phyloP scores from a whole-genome alignment of 2,888 invertebrate genomes.

The Cheilosia scutellata region DNA sequence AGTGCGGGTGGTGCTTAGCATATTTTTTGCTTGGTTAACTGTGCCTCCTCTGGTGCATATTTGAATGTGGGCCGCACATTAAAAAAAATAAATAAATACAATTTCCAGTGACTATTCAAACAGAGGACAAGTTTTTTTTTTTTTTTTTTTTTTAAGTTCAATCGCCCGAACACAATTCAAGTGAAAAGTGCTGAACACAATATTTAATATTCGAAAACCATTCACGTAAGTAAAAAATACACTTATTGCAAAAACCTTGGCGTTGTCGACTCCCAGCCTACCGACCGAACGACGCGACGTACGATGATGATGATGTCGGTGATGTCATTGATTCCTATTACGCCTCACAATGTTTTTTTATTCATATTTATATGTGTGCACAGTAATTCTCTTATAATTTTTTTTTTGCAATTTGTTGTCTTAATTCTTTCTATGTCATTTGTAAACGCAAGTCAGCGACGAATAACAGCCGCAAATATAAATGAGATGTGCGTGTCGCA shows the following conservation, averaged over 20 bases:
- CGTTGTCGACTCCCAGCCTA: constrained; percentile 21
- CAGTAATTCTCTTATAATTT: constrained; percentile 40
- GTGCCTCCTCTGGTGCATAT: background rate
- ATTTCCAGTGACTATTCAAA: background rate
- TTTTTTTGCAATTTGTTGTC: constrained; percentile 31
- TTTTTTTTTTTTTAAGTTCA: constrained; percentile 35
- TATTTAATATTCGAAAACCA: constrained; percentile 59
- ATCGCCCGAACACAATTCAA: constrained; percentile 57
- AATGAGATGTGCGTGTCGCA: constrained; percentile 57
- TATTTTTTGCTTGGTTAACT: constrained; percentile 24
- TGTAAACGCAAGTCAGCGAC: constrained; percentile 43
- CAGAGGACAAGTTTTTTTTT: constrained; percentile 24
- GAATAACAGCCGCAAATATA: constrained; percentile 24
- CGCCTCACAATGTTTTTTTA: constrained; percentile 19
- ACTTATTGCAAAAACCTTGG: constrained; percentile 27
- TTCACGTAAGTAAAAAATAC: constrained; percentile 45
- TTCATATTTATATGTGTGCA: background rate
- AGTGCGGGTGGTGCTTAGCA: constrained; percentile 61
- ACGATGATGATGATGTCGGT: constrained; percentile 43
- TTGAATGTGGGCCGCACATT: constrained; percentile 26
- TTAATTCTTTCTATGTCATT: constrained; percentile 52
- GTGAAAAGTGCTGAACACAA: constrained; percentile 9
- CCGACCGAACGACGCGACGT: constrained; percentile 5
- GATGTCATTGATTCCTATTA: constrained; percentile 69
- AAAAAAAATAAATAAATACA: constrained; percentile 1